phyloP scores from a whole-genome alignment of 2,113 vertebrate species.

The Diphyllodes magnificus region DNA sequence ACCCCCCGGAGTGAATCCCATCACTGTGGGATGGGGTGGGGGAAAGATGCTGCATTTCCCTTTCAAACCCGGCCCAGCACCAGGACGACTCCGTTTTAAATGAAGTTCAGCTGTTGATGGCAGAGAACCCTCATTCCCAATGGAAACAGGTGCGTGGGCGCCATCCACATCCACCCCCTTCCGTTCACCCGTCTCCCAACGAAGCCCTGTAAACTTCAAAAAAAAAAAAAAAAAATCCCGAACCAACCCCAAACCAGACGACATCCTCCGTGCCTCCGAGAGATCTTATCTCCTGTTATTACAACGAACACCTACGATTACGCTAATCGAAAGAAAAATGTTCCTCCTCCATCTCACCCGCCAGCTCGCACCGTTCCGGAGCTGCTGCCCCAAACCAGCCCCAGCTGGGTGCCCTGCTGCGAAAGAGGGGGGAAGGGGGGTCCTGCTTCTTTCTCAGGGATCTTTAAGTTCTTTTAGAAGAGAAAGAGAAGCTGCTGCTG shows the following conservation, averaged over 20 bases:
- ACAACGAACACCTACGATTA: constrained; percentile 37
- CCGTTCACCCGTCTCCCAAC: accelerated
- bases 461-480: neutral
- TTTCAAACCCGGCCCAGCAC: neutral
- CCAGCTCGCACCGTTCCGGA: accelerated
- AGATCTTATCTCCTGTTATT: constrained; percentile 52
- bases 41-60: neutral
- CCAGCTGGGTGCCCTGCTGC: accelerated
- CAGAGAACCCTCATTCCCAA: neutral
- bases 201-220: neutral
- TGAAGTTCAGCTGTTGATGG: accelerated
- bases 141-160: accelerated
- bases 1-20: accelerated
- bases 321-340: constrained; percentile 24
- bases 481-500: neutral
- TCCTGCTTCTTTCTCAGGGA: neutral
- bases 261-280: neutral
- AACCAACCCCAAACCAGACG: neutral
- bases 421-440: no score
- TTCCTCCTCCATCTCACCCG: constrained; percentile 6
- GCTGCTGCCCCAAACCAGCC: neutral
- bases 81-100: neutral
- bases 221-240: neutral
- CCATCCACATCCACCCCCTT: neutral
- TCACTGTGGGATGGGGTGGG: accelerated